Conservation (phyloP, 2,113 vertebrate species). For the Nyctibius bracteatus region DNA sequence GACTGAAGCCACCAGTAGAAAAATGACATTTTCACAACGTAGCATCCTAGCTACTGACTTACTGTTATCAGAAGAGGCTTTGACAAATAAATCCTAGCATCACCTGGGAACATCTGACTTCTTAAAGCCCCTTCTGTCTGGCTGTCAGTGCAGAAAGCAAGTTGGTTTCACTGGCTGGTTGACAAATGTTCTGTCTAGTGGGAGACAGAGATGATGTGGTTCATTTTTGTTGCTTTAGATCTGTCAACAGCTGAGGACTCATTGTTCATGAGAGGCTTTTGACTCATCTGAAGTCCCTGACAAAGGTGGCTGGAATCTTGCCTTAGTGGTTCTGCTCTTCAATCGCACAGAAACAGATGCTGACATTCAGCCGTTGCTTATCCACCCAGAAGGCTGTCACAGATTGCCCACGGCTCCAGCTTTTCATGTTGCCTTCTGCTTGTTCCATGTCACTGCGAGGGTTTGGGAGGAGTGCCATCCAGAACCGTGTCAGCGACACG, state of each 20-base stretch:
- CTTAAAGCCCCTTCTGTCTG: slow-evolving; percentile 18
- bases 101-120: slow-evolving; percentile 56
- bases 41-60: slow-evolving; percentile 3
- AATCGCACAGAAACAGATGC: slow-evolving; percentile 32
- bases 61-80: not conserved
- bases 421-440: not conserved
- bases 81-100: slow-evolving; percentile 45
- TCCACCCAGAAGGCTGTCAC: not conserved
- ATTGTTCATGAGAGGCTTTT: slow-evolving; percentile 35
- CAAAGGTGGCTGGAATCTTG: slow-evolving; percentile 51
- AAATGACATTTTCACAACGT: not conserved
- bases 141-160: slow-evolving; percentile 10
- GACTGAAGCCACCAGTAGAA: not conserved
- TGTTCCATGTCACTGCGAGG: not conserved
- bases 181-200: slow-evolving; percentile 44
- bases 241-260: slow-evolving; percentile 52
- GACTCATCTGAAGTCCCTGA: slow-evolving; percentile 50
- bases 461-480: not conserved
- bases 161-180: slow-evolving; percentile 20
- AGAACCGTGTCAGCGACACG: not conserved
- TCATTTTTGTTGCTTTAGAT: slow-evolving; percentile 47
- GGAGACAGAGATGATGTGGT: slow-evolving; percentile 29
- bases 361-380: not conserved
- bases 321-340: not conserved
- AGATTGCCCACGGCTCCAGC: not conserved